Percentiles rank a stretch among this genome's conserved stretches.
These are phyloP conservation scores for Proterorhinus semilunaris DNA, from an alignment of 2,113 vertebrate genomes.

Conservation along the genomic window DNA sequence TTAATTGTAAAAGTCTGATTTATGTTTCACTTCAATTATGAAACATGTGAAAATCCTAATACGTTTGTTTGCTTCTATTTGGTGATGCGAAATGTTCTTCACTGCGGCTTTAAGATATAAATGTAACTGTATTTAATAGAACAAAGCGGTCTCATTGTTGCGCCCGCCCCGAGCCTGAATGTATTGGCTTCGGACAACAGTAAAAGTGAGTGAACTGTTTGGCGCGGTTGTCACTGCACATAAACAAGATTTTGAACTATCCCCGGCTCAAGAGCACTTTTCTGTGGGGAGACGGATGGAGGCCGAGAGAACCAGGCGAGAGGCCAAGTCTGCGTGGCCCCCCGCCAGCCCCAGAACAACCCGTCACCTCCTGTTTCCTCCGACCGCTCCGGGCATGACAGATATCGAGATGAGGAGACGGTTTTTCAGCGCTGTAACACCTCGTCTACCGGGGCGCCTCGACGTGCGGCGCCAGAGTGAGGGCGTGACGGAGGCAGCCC, in stretches of 20 bases:
- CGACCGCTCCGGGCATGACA: constrained; percentile 10
- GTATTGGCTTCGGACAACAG: too few relatives aligned
- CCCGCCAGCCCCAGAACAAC: constrained; percentile 35
- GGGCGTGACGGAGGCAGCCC: too few relatives aligned
- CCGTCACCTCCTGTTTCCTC: constrained; percentile 26
- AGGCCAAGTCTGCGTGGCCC: constrained; percentile 26
- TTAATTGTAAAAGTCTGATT: too few relatives aligned
- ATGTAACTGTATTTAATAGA: too few relatives aligned
- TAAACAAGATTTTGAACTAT: not conserved
- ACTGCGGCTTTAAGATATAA: too few relatives aligned
- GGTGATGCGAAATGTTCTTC: too few relatives aligned
- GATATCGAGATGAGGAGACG: not conserved
- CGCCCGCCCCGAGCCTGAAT: too few relatives aligned
- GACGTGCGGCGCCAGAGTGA: not conserved
- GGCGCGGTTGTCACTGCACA: not conserved
- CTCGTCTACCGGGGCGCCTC: not conserved
- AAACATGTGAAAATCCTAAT: too few relatives aligned
- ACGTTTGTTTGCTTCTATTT: too few relatives aligned
- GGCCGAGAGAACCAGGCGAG: not conserved
- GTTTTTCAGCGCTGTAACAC: not conserved
- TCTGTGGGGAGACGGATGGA: not conserved
- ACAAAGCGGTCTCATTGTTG: too few relatives aligned
- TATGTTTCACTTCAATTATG: too few relatives aligned
- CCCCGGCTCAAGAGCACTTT: not conserved
- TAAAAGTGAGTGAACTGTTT: not conserved